Conservation (phyloP, 2,888 invertebrate genomes). For the Drosophila mercatorum region DNA sequence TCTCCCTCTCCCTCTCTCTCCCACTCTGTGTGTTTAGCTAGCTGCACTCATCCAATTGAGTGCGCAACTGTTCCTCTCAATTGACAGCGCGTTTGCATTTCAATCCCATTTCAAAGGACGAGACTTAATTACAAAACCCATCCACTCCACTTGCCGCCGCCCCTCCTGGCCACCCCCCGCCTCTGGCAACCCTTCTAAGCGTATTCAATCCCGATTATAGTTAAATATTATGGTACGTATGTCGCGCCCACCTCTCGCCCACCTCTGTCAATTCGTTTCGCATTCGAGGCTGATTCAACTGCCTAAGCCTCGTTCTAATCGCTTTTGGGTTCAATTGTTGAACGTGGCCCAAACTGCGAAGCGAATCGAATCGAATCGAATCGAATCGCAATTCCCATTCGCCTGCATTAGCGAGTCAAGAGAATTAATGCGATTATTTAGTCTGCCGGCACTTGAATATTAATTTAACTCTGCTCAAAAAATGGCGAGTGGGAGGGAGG, state of each 20-base stretch:
- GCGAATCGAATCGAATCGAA: background rate
- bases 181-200: background rate
- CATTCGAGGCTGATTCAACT: constrained; percentile 4
- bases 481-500: background rate
- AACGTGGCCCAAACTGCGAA: background rate
- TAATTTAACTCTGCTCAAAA: constrained; percentile 1
- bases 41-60: constrained; percentile 31
- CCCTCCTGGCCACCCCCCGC: background rate
- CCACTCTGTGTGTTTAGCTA: constrained; percentile 11
- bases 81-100: constrained; percentile 56
- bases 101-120: constrained; percentile 55
- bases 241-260: background rate
- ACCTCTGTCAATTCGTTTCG: background rate
- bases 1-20: background rate
- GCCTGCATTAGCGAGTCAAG: constrained; percentile 6
- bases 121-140: constrained; percentile 48
- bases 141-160: background rate
- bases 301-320: background rate
- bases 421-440: constrained; percentile 18
- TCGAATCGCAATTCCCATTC: background rate
- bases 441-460: constrained; percentile 4
- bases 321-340: constrained; percentile 6
- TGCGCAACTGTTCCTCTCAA: constrained; percentile 38
- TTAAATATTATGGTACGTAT: constrained; percentile 9
- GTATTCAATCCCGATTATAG: constrained; percentile 10